Evolutionary conservation across 1,140 invertebrate species (phyloP).

Genomic region (Aethina tumida): DNA sequence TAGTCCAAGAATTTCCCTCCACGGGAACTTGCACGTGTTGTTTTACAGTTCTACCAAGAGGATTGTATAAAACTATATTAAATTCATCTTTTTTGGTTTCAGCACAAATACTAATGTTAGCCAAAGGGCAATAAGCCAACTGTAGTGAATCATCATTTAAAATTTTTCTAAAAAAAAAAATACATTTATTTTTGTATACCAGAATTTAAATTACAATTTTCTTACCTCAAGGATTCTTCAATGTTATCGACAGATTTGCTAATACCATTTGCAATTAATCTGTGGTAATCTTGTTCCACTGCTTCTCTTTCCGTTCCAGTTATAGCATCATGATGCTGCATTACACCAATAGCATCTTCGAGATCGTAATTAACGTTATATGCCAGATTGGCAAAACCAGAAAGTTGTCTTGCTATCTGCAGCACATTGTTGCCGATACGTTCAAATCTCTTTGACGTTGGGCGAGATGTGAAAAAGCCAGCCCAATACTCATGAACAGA

Average conservation of each 20-base stretch:
- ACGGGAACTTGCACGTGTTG: constrained; percentile 64
- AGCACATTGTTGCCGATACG: constrained; percentile 54
- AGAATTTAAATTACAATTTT: background rate
- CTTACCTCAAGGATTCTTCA: constrained; percentile 12
- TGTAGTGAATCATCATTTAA: constrained; percentile 7
- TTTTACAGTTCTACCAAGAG: constrained; percentile 51
- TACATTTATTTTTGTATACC: constrained; percentile 1
- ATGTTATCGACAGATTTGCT: constrained; percentile 19
- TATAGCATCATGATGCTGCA: constrained; percentile 61
- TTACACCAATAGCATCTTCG: constrained; percentile 46
- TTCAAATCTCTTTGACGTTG: constrained; percentile 53
- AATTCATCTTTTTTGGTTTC: constrained; percentile 51
- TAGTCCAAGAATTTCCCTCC: constrained; percentile 41
- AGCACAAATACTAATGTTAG: constrained; percentile 54
- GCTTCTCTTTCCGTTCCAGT: constrained; percentile 64
- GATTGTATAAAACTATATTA: constrained; percentile 68
- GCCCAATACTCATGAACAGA: constrained; percentile 43
- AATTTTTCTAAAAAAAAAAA: constrained; percentile 10
- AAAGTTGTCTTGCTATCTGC: constrained; percentile 39
- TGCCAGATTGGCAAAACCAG: constrained; percentile 14
- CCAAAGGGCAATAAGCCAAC: constrained; percentile 17
- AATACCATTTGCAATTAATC: constrained; percentile 50
- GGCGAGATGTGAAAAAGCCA: constrained; percentile 69
- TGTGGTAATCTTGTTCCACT: constrained; percentile 62
- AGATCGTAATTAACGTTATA: constrained; percentile 14